These are phyloP conservation scores for Pogonomyrmex californicus DNA, from an alignment of 1,140 invertebrate genomes.

Conservation along the genomic window DNA sequence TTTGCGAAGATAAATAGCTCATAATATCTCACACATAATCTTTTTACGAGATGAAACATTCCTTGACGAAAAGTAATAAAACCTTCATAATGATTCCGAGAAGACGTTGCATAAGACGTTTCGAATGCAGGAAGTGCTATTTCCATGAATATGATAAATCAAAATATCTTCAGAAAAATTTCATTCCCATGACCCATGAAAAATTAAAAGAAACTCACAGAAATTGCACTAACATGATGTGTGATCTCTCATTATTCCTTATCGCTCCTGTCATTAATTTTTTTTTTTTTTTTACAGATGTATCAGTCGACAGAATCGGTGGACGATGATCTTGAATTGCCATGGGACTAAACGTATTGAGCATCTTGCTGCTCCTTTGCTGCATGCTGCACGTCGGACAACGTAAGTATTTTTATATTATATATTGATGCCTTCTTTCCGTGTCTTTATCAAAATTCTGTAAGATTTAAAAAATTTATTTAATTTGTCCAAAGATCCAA, in stretches of 20 bases:
- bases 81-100: not conserved
- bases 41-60: not conserved
- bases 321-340: conserved; percentile 83
- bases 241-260: not conserved
- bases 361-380: conserved; percentile 79
- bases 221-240: conserved; percentile 4
- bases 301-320: conserved; percentile 74
- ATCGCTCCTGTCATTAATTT: not conserved
- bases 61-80: conserved; percentile 1
- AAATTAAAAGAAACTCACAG: not conserved
- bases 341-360: conserved; percentile 83
- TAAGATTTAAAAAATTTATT: conserved; percentile 9
- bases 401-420: conserved; percentile 76
- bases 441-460: not conserved
- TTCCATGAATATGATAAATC: conserved; percentile 24
- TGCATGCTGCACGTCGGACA: conserved; percentile 79
- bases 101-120: not conserved
- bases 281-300: conserved; percentile 78
- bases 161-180: conserved; percentile 29
- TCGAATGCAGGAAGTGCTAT: conserved; percentile 19
- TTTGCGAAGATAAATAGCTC: not conserved
- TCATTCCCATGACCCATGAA: not conserved
- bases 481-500: not conserved
- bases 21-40: not conserved
- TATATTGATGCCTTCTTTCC: not conserved